A percentile compares a stretch with the other conserved stretches of the same genome.
Conservation (phyloP, 2,888 invertebrate species). For the Caenorhabditis sp. region DNA sequence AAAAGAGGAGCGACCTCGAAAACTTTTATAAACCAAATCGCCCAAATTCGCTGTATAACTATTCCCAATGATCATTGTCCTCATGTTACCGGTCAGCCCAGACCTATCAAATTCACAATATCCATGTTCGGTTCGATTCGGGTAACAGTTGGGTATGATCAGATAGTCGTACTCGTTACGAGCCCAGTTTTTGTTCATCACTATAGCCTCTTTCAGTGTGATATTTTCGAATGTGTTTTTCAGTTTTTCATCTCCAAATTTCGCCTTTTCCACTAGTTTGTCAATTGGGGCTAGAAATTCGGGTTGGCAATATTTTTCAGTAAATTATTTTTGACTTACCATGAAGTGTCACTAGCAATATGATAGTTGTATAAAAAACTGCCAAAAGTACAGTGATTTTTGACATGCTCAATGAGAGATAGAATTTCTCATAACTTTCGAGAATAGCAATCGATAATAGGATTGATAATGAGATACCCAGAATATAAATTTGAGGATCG, state of each 20-base stretch:
- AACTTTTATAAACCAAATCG: conserved; percentile 31
- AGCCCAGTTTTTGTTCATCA: conserved; percentile 40
- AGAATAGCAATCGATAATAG: conserved; percentile 19
- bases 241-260: conserved; percentile 24
- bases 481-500: conserved; percentile 17
- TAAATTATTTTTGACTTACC: too few species aligned
- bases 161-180: conserved; percentile 37
- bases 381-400: conserved; percentile 14
- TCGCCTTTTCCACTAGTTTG: conserved; percentile 9
- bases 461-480: conserved; percentile 22
- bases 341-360: too few species aligned
- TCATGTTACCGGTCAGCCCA: conserved; percentile 28
- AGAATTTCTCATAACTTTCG: conserved; percentile 45
- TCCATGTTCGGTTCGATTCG: conserved; percentile 43
- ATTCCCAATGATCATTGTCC: conserved; percentile 38
- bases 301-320: too few species aligned
- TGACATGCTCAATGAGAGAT: conserved; percentile 18
- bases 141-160: conserved; percentile 35
- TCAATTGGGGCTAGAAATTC: not conserved
- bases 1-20: conserved; percentile 26
- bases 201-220: conserved; percentile 33
- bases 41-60: conserved; percentile 42
- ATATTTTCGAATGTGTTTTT: conserved; percentile 24
- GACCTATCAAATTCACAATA: conserved; percentile 35
- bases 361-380: conserved; percentile 18